These are phyloP conservation scores for Ormyrus thymus DNA, from an alignment of 2,888 invertebrate genomes.

Conservation along the genomic window DNA sequence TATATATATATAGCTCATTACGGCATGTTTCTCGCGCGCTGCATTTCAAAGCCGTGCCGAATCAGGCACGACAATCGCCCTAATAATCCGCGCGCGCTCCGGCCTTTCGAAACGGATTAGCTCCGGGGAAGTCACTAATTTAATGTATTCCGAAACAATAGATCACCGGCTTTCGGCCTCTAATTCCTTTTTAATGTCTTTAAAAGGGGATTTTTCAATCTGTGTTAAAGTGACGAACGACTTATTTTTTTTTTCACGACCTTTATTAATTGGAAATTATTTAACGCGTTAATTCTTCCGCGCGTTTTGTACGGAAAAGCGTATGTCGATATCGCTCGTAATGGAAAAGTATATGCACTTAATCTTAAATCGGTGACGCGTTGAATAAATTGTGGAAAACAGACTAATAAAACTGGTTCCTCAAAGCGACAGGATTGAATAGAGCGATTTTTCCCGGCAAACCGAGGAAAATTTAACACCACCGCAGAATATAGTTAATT, in stretches of 20 bases:
- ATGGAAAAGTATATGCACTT: too few species aligned
- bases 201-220: too few species aligned
- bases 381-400: too few species aligned
- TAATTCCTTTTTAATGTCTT: too few species aligned
- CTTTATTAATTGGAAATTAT: too few species aligned
- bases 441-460: constrained; percentile 10
- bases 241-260: too few species aligned
- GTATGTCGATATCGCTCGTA: too few species aligned
- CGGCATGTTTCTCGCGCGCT: constrained; percentile 36
- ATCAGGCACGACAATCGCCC: constrained; percentile 71
- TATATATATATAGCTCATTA: not conserved
- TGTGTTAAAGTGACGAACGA: too few species aligned
- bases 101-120: constrained; percentile 36
- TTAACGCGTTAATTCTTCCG: too few species aligned
- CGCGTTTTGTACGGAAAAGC: too few species aligned
- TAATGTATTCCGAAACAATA: not conserved
- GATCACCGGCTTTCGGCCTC: too few species aligned
- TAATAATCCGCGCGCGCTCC: constrained; percentile 60
- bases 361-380: too few species aligned
- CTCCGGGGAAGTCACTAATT: not conserved
- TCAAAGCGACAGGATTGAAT: constrained; percentile 3
- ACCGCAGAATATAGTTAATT: not conserved
- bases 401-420: constrained; percentile 48
- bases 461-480: constrained; percentile 9
- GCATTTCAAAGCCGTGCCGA: constrained; percentile 69